phyloP scores from a whole-genome alignment of 2,888 invertebrate genomes.

The Drosophila cognata region DNA sequence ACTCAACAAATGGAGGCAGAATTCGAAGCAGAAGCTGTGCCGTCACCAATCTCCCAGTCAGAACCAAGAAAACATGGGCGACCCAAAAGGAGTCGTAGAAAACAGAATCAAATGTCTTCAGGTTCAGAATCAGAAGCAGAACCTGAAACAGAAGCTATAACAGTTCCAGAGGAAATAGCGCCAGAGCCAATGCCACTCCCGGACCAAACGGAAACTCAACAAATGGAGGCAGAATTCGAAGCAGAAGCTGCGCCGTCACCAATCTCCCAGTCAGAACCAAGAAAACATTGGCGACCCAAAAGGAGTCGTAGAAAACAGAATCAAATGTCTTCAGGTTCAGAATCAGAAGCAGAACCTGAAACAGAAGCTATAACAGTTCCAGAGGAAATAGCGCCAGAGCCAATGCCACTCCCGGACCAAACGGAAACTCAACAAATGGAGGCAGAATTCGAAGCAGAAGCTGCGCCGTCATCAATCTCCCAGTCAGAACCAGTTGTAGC shows the following conservation, averaged over 20 bases:
- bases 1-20: neutral
- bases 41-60: neutral
- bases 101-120: neutral
- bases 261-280: neutral
- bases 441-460: neutral
- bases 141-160: neutral
- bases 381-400: neutral
- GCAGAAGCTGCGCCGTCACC: neutral
- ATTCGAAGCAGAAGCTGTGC: neutral
- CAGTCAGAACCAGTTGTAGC: neutral
- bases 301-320: fast-evolving
- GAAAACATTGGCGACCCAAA: neutral
- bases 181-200: neutral
- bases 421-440: neutral
- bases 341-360: neutral
- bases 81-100: neutral
- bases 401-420: neutral
- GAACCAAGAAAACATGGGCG: neutral
- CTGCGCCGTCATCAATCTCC: neutral
- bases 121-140: neutral
- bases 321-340: neutral
- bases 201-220: neutral
- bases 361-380: neutral
- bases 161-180: neutral
- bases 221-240: neutral